Base-by-base conservation (phyloP, 2,113 vertebrate species). In the Mus pahari region DNA sequence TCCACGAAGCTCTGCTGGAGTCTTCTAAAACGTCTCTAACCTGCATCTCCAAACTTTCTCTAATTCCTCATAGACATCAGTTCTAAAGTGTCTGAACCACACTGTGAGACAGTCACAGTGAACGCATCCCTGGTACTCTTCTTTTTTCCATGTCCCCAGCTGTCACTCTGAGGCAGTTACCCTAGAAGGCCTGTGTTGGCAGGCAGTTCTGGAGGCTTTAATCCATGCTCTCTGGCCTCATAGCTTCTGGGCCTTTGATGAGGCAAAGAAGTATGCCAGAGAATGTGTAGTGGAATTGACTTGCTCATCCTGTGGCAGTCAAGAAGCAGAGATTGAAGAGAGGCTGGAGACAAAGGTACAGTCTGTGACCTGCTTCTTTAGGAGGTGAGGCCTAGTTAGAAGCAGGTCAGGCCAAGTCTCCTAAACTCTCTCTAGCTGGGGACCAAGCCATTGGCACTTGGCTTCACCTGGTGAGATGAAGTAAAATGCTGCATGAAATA, bases 401-500 rank as follows among this genome's bases (percentile, higher is more conserved):
- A 68, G 13, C 66, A 68, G 31, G 66, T 68, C 31, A 73, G 48
- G 36, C 9, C 16, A 17, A 8, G 4, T 20, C 19, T 50, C 42
- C 42, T 50, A 2, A 68, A 83, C 42, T 28, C 24, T 31, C 17
- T 12, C 17, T 17, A 48, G 3, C 64, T 50, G 53, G 26, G 70
- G 10, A 89, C 24, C 68, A 33, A 74, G 26, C 87, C 70, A 74
- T 55, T 55, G 13, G 22, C 68, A 73, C 45, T 58, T 60, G 53
- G 26, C 39, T 90, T 78, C 26, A 9, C 45, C 45, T 93, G 1
- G 70, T 93, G 93, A 90, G 60, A 70, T 95, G 55, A 91, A 94
- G 86, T 94, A 82, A 96, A 96, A 90, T 94, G 62, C 26, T 74
- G 4, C 33, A 20, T 92, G 73, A n/a, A 87, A 93, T 71, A 79